Conservation (phyloP, 2,888 invertebrate genomes). For the Notocelia uddmanniana region DNA sequence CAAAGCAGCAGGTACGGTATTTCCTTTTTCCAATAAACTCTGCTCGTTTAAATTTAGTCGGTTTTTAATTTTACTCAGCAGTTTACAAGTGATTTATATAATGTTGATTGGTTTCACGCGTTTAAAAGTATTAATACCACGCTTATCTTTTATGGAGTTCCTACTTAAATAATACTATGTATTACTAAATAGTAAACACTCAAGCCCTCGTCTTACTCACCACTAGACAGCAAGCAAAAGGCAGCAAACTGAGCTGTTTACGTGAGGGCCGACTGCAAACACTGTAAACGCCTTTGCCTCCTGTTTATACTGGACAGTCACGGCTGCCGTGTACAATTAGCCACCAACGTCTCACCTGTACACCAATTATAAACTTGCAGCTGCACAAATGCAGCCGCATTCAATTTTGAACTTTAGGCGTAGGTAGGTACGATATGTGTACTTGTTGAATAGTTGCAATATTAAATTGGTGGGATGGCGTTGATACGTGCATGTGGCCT, state of each 20-base stretch:
- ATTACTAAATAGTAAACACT: slow-evolving; percentile 19
- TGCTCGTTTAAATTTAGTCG: background rate
- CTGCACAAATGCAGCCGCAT: background rate
- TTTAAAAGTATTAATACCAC: background rate
- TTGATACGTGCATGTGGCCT: slow-evolving; percentile 58
- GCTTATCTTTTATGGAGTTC: background rate
- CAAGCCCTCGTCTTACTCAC: slow-evolving; percentile 31
- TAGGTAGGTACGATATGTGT: slow-evolving; percentile 1
- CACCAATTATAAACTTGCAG: slow-evolving; percentile 56
- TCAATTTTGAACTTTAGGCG: slow-evolving; percentile 8
- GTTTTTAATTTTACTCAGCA: background rate
- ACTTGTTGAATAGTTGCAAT: background rate
- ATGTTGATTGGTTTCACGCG: background rate
- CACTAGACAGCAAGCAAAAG: slow-evolving; percentile 61
- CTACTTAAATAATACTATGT: background rate
- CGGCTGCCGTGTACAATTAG: slow-evolving; percentile 79
- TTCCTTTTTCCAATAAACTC: background rate
- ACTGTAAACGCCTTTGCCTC: slow-evolving; percentile 74
- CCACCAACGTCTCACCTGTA: slow-evolving; percentile 72
- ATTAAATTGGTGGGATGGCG: slow-evolving; percentile 40
- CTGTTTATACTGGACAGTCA: slow-evolving; percentile 77
- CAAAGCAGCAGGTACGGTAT: background rate
- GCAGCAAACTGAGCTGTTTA: slow-evolving; percentile 76
- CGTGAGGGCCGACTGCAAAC: slow-evolving; percentile 80
- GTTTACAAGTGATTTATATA: background rate